These are phyloP conservation scores for Neoseiulus cucumeris DNA, from an alignment of 1,140 invertebrate genomes.

Conservation along the genomic window DNA sequence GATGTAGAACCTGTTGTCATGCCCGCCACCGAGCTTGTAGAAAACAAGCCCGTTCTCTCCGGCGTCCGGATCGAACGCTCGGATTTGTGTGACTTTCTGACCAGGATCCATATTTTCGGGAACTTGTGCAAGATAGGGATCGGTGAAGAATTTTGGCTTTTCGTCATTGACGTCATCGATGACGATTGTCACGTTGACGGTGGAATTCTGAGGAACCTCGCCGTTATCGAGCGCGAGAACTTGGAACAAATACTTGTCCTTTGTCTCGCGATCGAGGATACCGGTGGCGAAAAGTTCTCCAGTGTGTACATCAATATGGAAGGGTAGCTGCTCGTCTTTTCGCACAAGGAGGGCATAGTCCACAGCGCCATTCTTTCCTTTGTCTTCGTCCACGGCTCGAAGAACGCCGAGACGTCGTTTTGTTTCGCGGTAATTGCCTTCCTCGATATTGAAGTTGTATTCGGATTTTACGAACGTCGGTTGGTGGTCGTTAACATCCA, in stretches of 20 bases:
- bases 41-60: constrained; percentile 24
- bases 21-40: constrained; percentile 24
- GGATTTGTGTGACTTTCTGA: constrained; percentile 24
- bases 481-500: constrained; percentile 65
- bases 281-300: constrained; percentile 53
- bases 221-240: constrained; percentile 47
- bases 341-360: constrained; percentile 25
- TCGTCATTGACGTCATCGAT: constrained; percentile 48
- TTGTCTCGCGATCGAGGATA: constrained; percentile 51
- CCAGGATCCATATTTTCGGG: constrained; percentile 28
- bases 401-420: constrained; percentile 34
- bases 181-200: constrained; percentile 53
- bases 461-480: constrained; percentile 55
- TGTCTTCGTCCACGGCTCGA: constrained; percentile 46
- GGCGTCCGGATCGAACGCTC: constrained; percentile 24
- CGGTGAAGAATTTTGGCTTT: constrained; percentile 29
- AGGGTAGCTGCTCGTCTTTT: constrained; percentile 33
- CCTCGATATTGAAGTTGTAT: constrained; percentile 60
- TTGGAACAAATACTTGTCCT: constrained; percentile 45
- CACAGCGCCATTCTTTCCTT: constrained; percentile 29
- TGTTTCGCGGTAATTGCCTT: constrained; percentile 40
- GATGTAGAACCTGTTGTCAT: constrained; percentile 24
- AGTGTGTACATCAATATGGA: constrained; percentile 45
- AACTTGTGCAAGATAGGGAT: constrained; percentile 26
- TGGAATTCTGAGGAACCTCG: constrained; percentile 36